Evolutionary conservation across 2,888 invertebrate genomes (phyloP).

Genomic region (Drosophila dives): DNA sequence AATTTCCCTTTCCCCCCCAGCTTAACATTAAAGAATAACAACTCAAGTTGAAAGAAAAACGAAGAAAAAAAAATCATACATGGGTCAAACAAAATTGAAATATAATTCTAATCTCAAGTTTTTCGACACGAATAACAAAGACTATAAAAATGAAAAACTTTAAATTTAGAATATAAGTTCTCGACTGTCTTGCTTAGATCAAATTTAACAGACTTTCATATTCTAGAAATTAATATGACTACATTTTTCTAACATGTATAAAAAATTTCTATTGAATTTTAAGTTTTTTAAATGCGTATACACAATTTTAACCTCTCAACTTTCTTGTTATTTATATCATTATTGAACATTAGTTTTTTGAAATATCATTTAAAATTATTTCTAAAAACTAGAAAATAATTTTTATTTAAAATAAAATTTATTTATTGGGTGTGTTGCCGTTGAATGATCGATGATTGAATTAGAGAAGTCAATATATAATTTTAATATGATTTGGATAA

Average conservation of each 20-base stretch:
- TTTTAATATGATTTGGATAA: no score
- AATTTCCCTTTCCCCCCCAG: conserved; percentile 9
- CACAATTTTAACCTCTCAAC: neutral
- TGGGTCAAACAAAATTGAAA: neutral
- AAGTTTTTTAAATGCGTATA: neutral
- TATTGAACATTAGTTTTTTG: neutral
- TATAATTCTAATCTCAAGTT: neutral
- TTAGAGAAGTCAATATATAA: no score
- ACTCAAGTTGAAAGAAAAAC: neutral
- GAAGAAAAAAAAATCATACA: no score
- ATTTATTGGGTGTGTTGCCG: no score
- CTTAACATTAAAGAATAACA: neutral
- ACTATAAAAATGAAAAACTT: neutral
- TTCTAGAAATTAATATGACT: neutral
- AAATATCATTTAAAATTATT: neutral
- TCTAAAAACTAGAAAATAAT: no score
- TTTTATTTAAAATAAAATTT: no score
- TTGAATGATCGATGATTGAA: no score
- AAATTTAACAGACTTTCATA: neutral
- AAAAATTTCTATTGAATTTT: neutral
- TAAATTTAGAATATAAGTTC: neutral
- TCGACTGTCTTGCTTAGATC: neutral
- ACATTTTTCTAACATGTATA: neutral
- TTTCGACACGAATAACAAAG: neutral
- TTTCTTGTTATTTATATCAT: neutral